Conservation (phyloP, 2,113 vertebrate species). For the Etheostoma spectabile region DNA sequence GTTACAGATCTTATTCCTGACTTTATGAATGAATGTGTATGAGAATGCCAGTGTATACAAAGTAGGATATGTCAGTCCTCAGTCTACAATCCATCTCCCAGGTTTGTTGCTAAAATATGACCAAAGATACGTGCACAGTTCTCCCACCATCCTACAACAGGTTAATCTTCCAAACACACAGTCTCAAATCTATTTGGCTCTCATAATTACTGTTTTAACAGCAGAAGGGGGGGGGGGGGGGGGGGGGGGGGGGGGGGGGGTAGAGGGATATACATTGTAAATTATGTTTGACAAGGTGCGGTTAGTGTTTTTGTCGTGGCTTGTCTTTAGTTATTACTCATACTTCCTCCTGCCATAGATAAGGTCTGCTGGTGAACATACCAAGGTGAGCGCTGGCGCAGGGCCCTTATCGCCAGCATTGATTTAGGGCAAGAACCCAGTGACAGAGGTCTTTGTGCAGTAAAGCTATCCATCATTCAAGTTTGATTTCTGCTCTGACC, state of each 20-base stretch:
- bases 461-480: slow-evolving; percentile 82
- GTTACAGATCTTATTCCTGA: slow-evolving; percentile 86
- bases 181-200: slow-evolving; percentile 86
- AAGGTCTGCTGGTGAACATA: slow-evolving; percentile 85
- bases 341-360: slow-evolving; percentile 91
- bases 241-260: slow-evolving; percentile 59
- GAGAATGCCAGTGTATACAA: background rate
- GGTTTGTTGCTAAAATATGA: slow-evolving; percentile 33
- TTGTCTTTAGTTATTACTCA: slow-evolving; percentile 95
- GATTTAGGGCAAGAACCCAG: slow-evolving; percentile 91
- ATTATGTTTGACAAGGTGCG: slow-evolving; percentile 98
- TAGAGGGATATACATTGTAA: slow-evolving; percentile 89
- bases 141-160: slow-evolving; percentile 61
- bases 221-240: slow-evolving; percentile 67
- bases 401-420: slow-evolving; percentile 87
- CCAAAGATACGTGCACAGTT: slow-evolving; percentile 78
- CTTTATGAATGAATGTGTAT: slow-evolving; percentile 74
- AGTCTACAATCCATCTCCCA: slow-evolving; percentile 70
- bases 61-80: background rate
- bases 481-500: slow-evolving; percentile 81
- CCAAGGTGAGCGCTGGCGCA: slow-evolving; percentile 83
- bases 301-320: slow-evolving; percentile 92
- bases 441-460: slow-evolving; percentile 86
- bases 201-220: slow-evolving; percentile 93
- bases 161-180: slow-evolving; percentile 86